Evolutionary conservation across 2,797 vertebrate species (phyloP).

Genomic region (Ceryle rudis): DNA sequence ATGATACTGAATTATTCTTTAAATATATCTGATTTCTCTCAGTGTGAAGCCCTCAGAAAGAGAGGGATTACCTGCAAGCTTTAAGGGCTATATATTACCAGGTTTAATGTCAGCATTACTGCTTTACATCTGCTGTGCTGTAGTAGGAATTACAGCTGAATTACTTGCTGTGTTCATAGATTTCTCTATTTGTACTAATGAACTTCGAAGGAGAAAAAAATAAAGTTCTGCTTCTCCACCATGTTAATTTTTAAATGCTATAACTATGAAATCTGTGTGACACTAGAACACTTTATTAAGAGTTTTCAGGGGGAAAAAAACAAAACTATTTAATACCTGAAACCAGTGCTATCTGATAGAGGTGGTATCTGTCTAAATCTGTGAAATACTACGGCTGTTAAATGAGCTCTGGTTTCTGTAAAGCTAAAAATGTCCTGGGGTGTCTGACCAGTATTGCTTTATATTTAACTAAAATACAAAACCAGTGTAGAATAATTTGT

Average conservation of each 20-base stretch:
- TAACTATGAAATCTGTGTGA: neutral
- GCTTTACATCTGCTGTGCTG: neutral
- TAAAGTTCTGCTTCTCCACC: neutral
- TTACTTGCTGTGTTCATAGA: neutral
- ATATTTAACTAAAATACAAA: slow-evolving; percentile 21
- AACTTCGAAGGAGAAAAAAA: neutral
- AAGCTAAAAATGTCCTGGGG: neutral
- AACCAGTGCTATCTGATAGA: neutral
- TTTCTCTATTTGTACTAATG: neutral
- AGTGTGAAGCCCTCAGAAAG: neutral
- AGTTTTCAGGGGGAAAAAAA: neutral
- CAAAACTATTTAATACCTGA: neutral
- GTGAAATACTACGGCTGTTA: neutral
- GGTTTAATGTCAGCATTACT: neutral
- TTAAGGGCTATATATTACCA: neutral
- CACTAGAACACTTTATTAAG: neutral
- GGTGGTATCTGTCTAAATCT: neutral
- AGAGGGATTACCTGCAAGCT: slow-evolving; percentile 21
- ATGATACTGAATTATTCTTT: neutral
- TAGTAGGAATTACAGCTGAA: slow-evolving; percentile 18
- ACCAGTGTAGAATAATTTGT: neutral
- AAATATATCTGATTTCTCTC: neutral
- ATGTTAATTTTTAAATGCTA: neutral
- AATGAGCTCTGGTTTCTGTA: slow-evolving; percentile 8
- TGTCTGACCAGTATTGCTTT: neutral